A percentile compares a stretch with the other conserved stretches of the same genome.
Conservation (phyloP, 2,113 vertebrate species). For the Gymnocephalus cernua region DNA sequence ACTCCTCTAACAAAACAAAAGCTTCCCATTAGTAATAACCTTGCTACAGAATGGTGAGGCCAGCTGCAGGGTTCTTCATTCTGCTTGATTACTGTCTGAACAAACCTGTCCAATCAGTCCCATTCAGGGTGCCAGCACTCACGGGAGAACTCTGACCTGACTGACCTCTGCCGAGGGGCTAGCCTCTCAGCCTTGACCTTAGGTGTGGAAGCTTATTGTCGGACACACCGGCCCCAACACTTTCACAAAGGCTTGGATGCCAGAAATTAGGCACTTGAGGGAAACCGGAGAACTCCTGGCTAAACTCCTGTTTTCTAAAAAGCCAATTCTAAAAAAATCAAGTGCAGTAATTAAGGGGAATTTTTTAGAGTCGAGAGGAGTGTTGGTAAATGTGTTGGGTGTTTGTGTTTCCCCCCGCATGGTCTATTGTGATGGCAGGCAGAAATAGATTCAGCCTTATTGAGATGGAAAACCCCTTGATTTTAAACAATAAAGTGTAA, state of each 20-base stretch:
- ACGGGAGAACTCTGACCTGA: conserved; percentile 54
- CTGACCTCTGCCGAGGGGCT: conserved; percentile 61
- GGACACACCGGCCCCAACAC: conserved; percentile 22
- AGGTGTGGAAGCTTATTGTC: conserved; percentile 72
- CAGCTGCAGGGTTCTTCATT: conserved; percentile 78
- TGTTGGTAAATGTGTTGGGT: conserved; percentile 27
- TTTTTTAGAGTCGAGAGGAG: conserved; percentile 57
- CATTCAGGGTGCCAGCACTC: conserved; percentile 66
- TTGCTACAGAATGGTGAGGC: conserved; percentile 19
- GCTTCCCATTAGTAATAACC: conserved; percentile 37
- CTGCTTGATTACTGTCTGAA: conserved; percentile 75
- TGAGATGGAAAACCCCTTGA: not conserved
- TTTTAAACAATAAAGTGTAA: conserved; percentile 7
- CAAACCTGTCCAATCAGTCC: conserved; percentile 80
- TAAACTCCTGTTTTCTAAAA: conserved; percentile 55
- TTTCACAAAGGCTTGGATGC: conserved; percentile 55
- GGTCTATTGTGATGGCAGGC: conserved; percentile 5
- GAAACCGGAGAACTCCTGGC: conserved; percentile 64
- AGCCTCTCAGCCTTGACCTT: conserved; percentile 79
- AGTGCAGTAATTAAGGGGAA: conserved; percentile 71
- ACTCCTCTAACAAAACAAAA: conserved; percentile 45
- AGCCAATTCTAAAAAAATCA: conserved; percentile 80
- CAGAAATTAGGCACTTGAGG: conserved; percentile 72
- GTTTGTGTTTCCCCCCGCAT: conserved; percentile 43
- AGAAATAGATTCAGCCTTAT: not conserved